Base-by-base conservation (phyloP, 2,797 vertebrate species). In the Gallirallus australis region DNA sequence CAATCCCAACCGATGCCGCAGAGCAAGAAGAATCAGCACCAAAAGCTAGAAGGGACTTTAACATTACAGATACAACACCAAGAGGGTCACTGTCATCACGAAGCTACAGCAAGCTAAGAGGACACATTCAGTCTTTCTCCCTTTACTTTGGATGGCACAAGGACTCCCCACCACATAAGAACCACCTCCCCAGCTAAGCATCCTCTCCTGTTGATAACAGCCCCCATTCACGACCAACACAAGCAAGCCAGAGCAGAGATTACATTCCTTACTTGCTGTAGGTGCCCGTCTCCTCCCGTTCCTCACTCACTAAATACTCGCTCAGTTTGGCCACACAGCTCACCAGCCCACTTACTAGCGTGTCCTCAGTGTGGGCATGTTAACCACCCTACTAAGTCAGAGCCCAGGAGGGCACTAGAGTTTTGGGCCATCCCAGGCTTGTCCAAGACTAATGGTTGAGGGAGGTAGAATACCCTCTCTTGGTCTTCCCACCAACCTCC, bases 1-100 rank as follows among this genome's bases (percentile, higher is more conserved):
- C 66, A 86, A 89, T 54, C 91, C 68, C 53, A 70, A 64, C 30
- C 14, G 11, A 52, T 23, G 37, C 73, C 54, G 92, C 45, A 23
- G 11, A 60, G 82, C 52, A 82, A 78, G 81, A 87, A 82, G 54
- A 76, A 70, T 47, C 39, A 82, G 71, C 42, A 79, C 37, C 86
- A 68, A 60, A 70, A 82, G 48, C 35, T 23, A 61, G 64, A 77
- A 77, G 33, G 45, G 35, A 37, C 42, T 82, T 85, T 65, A 81
- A 12, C 23, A 9, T 60, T 33, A 59, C 5, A 33, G 59, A 30
- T 54, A 10, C 1, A 30, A 47, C 17, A 47, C 37, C 5, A 19
- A 47, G n/a, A 81, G 50, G 33, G 77, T 59, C 1, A 1, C n/a
- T 42, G 39, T 35, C 57, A 89, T 31, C 63, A 47, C 69, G 39